Evolutionary conservation across 1,140 invertebrate genomes (phyloP), one percentile per base, ranked within the genome.

Genomic region (Calycopis cecrops): DNA sequence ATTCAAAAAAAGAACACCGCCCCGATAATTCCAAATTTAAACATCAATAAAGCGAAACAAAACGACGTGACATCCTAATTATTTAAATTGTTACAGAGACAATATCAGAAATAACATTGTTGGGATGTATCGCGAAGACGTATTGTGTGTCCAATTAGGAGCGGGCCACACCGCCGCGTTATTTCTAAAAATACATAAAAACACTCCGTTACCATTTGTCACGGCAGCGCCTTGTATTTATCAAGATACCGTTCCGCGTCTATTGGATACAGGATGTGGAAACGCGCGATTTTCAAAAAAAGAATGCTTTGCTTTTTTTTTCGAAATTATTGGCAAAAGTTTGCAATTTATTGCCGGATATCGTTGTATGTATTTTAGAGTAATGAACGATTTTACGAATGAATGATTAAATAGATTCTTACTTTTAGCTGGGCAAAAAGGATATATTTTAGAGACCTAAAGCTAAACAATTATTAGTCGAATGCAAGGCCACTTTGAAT

Each of bases 131-230:
- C 33, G 62, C 53, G 68, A 70, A 73, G 71, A 76, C 70, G 75
- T 72, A 81, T 78, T 76, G 77, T 81, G 68, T 72, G 77, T 78
- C 82, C 79, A 85, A 85, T 85, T 85, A 85, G 82, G 78, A 76
- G 35, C 53, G 64, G 63, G 71, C 62, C 67, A 69, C 64, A 67
- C 64, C 52, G 60, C 57, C 54, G 56, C 59, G 71, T 69, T 67
- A 60, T 71, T 63, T 77, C 79, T 82, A 86, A 84, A 86, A 86
- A 86, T 85, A 85, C 69, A 65, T 76, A 76, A 81, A 83, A 86
- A 84, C 80, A 86, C 79, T 75, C 80, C 72, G 79, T 79, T 74
- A 77, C 79, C 79, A 82, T 85, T 85, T 82, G 80, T 85, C 82
- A 85, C 79, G 69, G 21, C 73, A 65, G 68, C 73, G 69, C 77